Percentiles rank a stretch among this genome's conserved stretches.
These are phyloP conservation scores for Matsumyia berberina DNA, from an alignment of 2,888 invertebrate species.

Conservation along the genomic window DNA sequence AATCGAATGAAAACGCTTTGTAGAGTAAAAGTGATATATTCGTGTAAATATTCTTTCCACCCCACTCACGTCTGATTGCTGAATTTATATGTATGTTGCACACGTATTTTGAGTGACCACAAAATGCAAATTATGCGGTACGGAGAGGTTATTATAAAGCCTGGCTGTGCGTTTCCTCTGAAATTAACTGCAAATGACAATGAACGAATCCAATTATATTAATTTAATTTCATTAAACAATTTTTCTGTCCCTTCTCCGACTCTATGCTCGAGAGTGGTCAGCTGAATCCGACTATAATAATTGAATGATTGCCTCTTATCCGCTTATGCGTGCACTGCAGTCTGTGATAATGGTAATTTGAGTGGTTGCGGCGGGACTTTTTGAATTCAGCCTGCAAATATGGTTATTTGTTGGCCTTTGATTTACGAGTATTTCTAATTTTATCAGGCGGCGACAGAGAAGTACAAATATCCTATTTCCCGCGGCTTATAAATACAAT, in stretches of 20 bases:
- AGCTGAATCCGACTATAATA: conserved; percentile 32
- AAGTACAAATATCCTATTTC: no score
- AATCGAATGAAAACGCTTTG: conserved; percentile 74
- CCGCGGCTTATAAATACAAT: no score
- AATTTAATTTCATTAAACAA: conserved; percentile 70
- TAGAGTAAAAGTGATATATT: conserved; percentile 71
- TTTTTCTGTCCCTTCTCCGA: not conserved
- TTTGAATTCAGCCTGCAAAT: no score
- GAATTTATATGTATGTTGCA: conserved; percentile 70
- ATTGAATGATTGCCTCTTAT: conserved; percentile 65
- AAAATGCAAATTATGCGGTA: conserved; percentile 72
- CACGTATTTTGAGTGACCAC: conserved; percentile 68
- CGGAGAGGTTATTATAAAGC: conserved; percentile 53
- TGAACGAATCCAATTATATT: conserved; percentile 70
- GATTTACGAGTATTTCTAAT: no score
- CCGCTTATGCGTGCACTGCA: conserved; percentile 48
- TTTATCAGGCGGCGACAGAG: no score
- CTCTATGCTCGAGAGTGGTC: conserved; percentile 32
- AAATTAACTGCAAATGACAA: conserved; percentile 74
- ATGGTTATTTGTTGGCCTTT: no score
- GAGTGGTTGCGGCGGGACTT: conserved; percentile 32
- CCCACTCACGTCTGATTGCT: conserved; percentile 20
- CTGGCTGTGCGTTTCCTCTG: conserved; percentile 49
- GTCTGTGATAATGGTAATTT: conserved; percentile 48
- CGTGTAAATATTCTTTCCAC: conserved; percentile 55